Conservation (phyloP, 2,113 vertebrate species). For the Harpagus bidentatus region DNA sequence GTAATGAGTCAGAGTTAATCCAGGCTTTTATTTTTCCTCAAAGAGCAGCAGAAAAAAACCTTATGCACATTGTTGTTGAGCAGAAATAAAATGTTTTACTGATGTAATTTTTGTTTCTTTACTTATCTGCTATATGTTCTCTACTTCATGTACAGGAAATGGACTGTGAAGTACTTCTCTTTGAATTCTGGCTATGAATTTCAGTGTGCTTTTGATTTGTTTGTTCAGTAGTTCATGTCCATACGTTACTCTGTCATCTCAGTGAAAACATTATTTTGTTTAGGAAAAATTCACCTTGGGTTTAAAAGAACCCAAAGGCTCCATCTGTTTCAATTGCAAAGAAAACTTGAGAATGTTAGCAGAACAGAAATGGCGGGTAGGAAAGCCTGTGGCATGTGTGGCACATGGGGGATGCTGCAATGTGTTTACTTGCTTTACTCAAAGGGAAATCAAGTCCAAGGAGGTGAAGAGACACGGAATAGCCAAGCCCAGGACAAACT, state of each 20-base stretch:
- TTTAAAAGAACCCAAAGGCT: background rate
- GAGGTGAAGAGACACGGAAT: background rate
- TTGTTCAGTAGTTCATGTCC: background rate
- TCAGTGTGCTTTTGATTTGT: background rate
- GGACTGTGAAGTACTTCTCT: background rate
- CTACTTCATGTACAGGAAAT: background rate
- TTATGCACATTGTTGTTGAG: background rate
- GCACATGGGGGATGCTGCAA: background rate
- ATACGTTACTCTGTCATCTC: background rate
- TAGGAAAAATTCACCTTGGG: background rate
- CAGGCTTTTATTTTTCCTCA: conserved; percentile 38
- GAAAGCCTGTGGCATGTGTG: background rate
- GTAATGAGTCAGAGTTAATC: conserved; percentile 41
- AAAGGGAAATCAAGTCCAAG: background rate
- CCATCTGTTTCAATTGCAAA: background rate
- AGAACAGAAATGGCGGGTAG: background rate
- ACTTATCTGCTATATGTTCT: background rate
- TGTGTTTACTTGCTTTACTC: background rate
- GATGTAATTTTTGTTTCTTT: background rate
- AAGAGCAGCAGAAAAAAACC: background rate
- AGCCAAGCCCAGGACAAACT: background rate
- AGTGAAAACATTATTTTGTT: background rate
- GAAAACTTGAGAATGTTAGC: background rate
- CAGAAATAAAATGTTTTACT: background rate
- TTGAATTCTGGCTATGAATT: background rate